Conservation (phyloP, 2,797 vertebrate genomes). For the Adrianichthys oophorus region DNA sequence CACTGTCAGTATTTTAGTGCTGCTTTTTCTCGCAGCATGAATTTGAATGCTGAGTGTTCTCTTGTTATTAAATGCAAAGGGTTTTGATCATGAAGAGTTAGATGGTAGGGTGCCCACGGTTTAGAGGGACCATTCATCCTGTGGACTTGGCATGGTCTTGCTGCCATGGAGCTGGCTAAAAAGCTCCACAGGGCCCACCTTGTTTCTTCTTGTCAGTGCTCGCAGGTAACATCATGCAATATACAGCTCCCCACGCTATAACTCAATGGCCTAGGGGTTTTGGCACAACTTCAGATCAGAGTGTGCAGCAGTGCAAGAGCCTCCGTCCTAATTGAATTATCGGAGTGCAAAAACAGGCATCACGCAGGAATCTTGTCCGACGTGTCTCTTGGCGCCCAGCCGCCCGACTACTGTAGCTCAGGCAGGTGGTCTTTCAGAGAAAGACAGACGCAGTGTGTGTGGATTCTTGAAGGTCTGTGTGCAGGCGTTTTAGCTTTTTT, state of each 20-base stretch:
- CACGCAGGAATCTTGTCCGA: constrained; percentile 76
- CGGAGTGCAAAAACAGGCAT: constrained; percentile 75
- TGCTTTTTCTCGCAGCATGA: no score
- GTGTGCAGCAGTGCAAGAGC: constrained; percentile 53
- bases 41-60: no score
- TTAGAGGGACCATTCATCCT: constrained; percentile 23
- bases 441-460: constrained; percentile 48
- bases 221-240: constrained; percentile 69
- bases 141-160: constrained; percentile 23
- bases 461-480: constrained; percentile 38
- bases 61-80: no score
- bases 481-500: constrained; percentile 19
- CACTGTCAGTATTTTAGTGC: no score
- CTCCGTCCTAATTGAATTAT: constrained; percentile 79
- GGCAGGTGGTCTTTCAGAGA: constrained; percentile 56
- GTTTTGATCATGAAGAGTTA: no score
- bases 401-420: constrained; percentile 37
- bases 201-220: constrained; percentile 64
- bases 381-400: constrained; percentile 66
- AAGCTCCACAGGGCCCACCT: constrained; percentile 56
- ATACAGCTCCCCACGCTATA: constrained; percentile 50
- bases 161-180: constrained; percentile 51
- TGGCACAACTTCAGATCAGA: constrained; percentile 63
- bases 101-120: constrained; percentile 1
- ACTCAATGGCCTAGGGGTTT: constrained; percentile 63